phyloP scores from a whole-genome alignment of 2,797 vertebrate genomes.

The Chrysolophus pictus region DNA sequence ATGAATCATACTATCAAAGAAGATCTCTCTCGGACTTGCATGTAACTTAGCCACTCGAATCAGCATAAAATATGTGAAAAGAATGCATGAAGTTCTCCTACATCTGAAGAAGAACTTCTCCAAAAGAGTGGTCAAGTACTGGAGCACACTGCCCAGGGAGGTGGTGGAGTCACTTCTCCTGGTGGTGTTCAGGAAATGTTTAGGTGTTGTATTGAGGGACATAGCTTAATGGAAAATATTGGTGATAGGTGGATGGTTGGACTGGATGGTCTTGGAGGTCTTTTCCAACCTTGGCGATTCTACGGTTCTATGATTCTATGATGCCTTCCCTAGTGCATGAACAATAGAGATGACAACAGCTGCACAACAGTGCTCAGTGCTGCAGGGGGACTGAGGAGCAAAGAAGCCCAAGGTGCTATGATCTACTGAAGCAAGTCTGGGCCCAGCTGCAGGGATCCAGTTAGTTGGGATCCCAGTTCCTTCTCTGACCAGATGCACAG shows the following conservation, averaged over 20 bases:
- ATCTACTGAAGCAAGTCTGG: not conserved
- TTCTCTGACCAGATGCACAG: not conserved
- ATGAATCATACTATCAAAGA: not conserved
- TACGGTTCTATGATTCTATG: too few relatives aligned
- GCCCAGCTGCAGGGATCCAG: not conserved
- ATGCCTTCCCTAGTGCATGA: not conserved
- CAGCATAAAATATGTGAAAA: not conserved
- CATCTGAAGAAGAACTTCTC: not conserved
- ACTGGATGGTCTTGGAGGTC: too few relatives aligned
- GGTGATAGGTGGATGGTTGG: too few relatives aligned
- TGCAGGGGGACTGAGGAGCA: not conserved
- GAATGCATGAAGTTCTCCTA: not conserved
- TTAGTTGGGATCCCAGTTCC: not conserved
- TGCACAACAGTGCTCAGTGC: not conserved
- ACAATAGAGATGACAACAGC: not conserved
- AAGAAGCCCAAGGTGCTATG: accelerated
- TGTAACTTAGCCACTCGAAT: not conserved
- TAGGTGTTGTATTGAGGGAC: too few relatives aligned
- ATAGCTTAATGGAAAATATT: too few relatives aligned
- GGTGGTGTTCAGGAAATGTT: too few relatives aligned
- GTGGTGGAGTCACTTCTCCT: too few relatives aligned
- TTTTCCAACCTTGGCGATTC: too few relatives aligned
- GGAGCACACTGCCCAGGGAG: too few relatives aligned
- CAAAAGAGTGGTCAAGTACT: too few relatives aligned
- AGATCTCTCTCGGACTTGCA: not conserved